phyloP scores from a whole-genome alignment of 2,113 vertebrate species.

The Mesocricetus auratus region DNA sequence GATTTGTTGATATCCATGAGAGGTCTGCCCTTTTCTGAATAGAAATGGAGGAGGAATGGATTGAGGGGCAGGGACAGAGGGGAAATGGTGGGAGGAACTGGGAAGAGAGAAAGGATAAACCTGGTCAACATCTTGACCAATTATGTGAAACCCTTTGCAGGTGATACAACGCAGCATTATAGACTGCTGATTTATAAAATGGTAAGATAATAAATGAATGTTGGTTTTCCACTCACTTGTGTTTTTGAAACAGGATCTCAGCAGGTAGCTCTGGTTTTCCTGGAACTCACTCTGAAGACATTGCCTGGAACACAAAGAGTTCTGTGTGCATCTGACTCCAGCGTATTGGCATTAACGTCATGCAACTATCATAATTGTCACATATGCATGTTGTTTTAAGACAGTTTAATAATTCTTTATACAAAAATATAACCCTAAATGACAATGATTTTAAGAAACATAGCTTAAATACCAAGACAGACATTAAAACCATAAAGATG shows the following conservation, averaged over 20 bases:
- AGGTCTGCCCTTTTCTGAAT: too few species aligned
- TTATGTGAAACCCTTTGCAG: not conserved
- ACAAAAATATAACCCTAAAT: not conserved
- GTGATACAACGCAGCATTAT: not conserved
- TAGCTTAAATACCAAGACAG: not conserved
- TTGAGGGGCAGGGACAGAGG: too few species aligned
- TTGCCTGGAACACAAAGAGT: too few species aligned
- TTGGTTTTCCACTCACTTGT: not conserved
- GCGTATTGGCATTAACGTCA: not conserved
- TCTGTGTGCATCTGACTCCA: too few species aligned
- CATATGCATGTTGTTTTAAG: not conserved
- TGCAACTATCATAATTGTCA: not conserved
- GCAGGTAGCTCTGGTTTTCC: not conserved
- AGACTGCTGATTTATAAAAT: not conserved
- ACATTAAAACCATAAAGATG: not conserved
- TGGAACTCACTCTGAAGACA: too few species aligned
- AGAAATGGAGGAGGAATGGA: too few species aligned
- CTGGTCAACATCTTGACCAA: not conserved
- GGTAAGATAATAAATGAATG: not conserved
- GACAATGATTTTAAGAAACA: not conserved
- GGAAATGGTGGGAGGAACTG: too few species aligned
- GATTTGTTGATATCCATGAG: too few species aligned
- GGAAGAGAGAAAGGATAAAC: not conserved
- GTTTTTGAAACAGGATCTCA: not conserved
- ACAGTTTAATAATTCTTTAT: not conserved